A percentile compares a stretch with the other conserved stretches of the same genome.
These are phyloP conservation scores for Thaumetopoea pityocampa DNA, from an alignment of 1,140 invertebrate species.

Conservation along the genomic window DNA sequence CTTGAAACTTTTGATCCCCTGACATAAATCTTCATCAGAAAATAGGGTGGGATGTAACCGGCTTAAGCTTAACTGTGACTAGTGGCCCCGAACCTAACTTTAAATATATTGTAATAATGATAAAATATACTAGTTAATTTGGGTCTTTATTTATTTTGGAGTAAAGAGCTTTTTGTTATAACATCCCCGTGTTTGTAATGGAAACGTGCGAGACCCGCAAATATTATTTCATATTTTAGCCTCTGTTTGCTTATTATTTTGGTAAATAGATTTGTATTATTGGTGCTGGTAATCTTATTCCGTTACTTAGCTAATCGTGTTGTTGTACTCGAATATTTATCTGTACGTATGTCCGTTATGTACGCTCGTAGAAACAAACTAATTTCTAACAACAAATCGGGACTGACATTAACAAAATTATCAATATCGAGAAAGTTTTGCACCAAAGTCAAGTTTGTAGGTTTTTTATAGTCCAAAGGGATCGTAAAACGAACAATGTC, in stretches of 20 bases:
- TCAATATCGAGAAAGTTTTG: neutral
- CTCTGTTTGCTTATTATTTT: slow-evolving; percentile 32
- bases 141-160: slow-evolving; percentile 51
- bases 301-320: slow-evolving; percentile 31
- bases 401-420: neutral
- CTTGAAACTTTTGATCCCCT: slow-evolving; percentile 71
- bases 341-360: slow-evolving; percentile 3
- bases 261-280: slow-evolving; percentile 59
- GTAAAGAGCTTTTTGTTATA: slow-evolving; percentile 51
- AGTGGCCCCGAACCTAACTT: slow-evolving; percentile 49
- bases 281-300: slow-evolving; percentile 45
- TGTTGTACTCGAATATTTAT: slow-evolving; percentile 15
- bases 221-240: slow-evolving; percentile 63
- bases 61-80: slow-evolving; percentile 71
- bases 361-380: neutral
- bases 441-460: neutral
- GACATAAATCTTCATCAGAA: slow-evolving; percentile 75
- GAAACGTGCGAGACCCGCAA: slow-evolving; percentile 37
- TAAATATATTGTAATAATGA: slow-evolving; percentile 69
- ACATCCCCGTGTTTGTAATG: slow-evolving; percentile 36
- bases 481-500: slow-evolving; percentile 18
- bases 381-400: slow-evolving; percentile 2
- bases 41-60: slow-evolving; percentile 69
- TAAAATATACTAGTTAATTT: slow-evolving; percentile 65
- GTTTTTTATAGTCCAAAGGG: slow-evolving; percentile 3